Evolutionary conservation across 2,888 invertebrate genomes (phyloP).

Genomic region (Chloroclystis v-ata): DNA sequence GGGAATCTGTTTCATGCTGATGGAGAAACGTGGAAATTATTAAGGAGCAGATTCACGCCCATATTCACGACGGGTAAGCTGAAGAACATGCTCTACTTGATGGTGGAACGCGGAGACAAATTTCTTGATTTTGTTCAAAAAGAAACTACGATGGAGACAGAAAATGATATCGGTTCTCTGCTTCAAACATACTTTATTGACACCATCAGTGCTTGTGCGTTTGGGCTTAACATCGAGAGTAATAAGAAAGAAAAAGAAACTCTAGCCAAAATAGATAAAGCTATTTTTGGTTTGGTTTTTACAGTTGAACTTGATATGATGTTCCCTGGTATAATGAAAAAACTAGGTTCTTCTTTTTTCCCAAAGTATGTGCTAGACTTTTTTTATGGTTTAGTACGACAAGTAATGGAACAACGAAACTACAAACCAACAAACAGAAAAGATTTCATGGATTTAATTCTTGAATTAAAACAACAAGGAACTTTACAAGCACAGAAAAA

Average conservation of each 20-base stretch:
- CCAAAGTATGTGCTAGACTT: slow-evolving; percentile 33
- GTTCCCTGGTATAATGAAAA: slow-evolving; percentile 42
- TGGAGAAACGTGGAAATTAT: slow-evolving; percentile 44
- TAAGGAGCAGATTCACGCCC: slow-evolving; percentile 47
- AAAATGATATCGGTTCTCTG: background rate
- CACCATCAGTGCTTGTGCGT: slow-evolving; percentile 43
- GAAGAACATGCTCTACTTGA: slow-evolving; percentile 50
- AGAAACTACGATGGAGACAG: background rate
- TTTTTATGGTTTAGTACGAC: slow-evolving; percentile 36
- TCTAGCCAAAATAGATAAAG: slow-evolving; percentile 26
- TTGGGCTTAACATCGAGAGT: slow-evolving; percentile 42
- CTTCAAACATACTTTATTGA: slow-evolving; percentile 13
- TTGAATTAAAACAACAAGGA: slow-evolving; percentile 38
- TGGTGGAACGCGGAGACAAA: slow-evolving; percentile 39
- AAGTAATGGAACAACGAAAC: slow-evolving; percentile 38
- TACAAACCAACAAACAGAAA: slow-evolving; percentile 30
- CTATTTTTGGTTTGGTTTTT: slow-evolving; percentile 25
- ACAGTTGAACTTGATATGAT: slow-evolving; percentile 41
- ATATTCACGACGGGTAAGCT: slow-evolving; percentile 53
- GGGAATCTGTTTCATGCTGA: slow-evolving; percentile 48
- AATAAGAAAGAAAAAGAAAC: slow-evolving; percentile 25
- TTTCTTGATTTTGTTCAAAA: slow-evolving; percentile 32
- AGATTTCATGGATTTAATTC: slow-evolving; percentile 17
- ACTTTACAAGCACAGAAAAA: slow-evolving; percentile 30
- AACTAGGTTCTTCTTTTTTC: slow-evolving; percentile 35